phyloP scores from a whole-genome alignment of 2,888 invertebrate species.

The Drosophila limbata region DNA sequence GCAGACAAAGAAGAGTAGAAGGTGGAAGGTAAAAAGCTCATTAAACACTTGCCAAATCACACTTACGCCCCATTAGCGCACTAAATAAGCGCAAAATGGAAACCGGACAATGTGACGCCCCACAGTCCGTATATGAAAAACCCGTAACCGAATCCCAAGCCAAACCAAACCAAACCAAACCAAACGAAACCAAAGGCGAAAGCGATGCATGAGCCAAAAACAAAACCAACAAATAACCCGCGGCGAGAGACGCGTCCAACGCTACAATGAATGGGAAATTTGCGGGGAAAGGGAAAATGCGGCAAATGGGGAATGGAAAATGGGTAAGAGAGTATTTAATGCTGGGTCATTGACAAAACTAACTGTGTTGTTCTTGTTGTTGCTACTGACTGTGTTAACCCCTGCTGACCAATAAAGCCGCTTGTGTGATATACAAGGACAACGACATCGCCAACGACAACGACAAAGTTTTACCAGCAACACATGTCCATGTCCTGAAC shows the following conservation, averaged over 20 bases:
- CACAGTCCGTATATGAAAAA: constrained; percentile 5
- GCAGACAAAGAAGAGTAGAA: not conserved
- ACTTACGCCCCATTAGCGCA: constrained; percentile 76
- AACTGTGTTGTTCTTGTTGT: constrained; percentile 51
- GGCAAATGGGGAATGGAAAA: constrained; percentile 25
- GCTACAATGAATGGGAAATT: constrained; percentile 26
- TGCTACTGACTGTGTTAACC: constrained; percentile 57
- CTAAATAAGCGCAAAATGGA: constrained; percentile 73
- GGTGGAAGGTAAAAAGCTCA: constrained; percentile 66
- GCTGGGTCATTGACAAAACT: constrained; percentile 72
- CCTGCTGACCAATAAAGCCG: constrained; percentile 80
- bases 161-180: constrained; percentile 29
- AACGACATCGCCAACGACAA: constrained; percentile 67
- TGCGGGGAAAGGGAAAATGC: constrained; percentile 39
- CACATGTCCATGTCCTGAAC: constrained; percentile 58
- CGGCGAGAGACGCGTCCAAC: constrained; percentile 55
- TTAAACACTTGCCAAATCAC: constrained; percentile 77
- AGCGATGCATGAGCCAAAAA: constrained; percentile 44
- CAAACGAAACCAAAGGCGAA: constrained; percentile 28
- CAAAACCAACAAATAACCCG: constrained; percentile 70
- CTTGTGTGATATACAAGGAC: constrained; percentile 76
- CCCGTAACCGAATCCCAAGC: constrained; percentile 38
- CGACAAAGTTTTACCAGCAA: constrained; percentile 68
- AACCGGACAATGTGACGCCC: constrained; percentile 12
- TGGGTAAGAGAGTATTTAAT: constrained; percentile 58